Base-by-base conservation (phyloP, 2,888 invertebrate genomes). In the Leucophenga maculata region DNA sequence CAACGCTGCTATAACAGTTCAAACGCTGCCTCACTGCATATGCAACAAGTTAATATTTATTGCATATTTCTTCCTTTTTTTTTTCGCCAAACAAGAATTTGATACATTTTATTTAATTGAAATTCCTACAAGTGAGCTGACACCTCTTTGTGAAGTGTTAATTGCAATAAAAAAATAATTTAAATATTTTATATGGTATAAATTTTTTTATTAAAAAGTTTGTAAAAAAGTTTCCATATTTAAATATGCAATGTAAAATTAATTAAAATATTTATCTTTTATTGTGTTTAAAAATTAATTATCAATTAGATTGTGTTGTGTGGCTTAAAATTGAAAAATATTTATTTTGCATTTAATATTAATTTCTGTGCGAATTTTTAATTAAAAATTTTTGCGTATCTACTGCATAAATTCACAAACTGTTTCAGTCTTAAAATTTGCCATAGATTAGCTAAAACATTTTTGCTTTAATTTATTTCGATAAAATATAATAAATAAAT, bases 371-470 rank as follows among this genome's bases (percentile, higher is more conserved):
- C 9, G 8, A 57, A 26, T 57, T 14, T 31, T 11, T 26, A 57
- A 22, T 57, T 26, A 57, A 57, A 57, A 57, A 14, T 22, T 57
- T 57, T 52, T 52, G 31, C 31, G 26, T 52, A 52, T 62, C n/a
- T 64, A 20, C 16, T 26, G 20, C 14, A 44, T 54, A 26, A 39
- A 50, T 62, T 72, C 74, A 76, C 80, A 77, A 81, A 80, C 83
- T 82, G 80, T 81, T 77, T 82, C 82, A 82, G 82, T 82, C 82
- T 82, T 82, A 83, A 82, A 74, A 69, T 80, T 77, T 76, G 84
- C 80, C 78, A 82, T 77, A 84, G 75, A 80, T 83, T 79, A 62
- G 72, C 76, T 84, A 82, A 82, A 80, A 74, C 75, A 75, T 71
- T 73, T 69, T 65, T 16, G 32, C n/a, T 59, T 32, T n/a, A 59